Evolutionary conservation across 1,140 invertebrate species (phyloP).

Genomic region (Episyrphus balteatus): DNA sequence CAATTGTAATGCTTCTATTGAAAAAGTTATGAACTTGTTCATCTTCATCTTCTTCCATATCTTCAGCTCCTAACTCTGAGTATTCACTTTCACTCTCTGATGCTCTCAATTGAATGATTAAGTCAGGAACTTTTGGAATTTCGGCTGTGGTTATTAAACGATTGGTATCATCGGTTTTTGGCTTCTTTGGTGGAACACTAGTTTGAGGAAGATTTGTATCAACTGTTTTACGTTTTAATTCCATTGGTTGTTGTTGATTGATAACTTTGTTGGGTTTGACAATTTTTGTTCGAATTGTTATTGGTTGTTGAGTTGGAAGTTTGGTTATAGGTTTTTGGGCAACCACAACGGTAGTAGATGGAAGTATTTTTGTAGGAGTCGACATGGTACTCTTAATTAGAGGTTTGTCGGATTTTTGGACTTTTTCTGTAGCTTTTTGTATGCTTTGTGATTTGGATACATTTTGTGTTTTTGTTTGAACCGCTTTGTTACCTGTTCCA

Average conservation of each 20-base stretch:
- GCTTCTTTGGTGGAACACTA: neutral
- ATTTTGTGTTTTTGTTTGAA: too few relatives aligned
- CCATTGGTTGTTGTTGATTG: conserved; percentile 15
- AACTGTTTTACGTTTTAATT: conserved; percentile 13
- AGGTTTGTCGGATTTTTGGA: too few relatives aligned
- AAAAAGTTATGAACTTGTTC: neutral
- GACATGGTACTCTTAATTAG: too few relatives aligned
- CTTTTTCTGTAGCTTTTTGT: too few relatives aligned
- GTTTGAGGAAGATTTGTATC: neutral
- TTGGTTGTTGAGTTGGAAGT: neutral
- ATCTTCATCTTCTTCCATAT: neutral
- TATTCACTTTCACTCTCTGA: conserved; percentile 19
- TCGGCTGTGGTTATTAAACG: conserved; percentile 23
- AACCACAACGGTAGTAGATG: too few relatives aligned
- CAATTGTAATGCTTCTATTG: neutral
- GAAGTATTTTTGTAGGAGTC: too few relatives aligned
- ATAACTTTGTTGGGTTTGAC: conserved; percentile 33
- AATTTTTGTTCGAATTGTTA: conserved; percentile 15
- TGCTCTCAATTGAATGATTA: conserved; percentile 14
- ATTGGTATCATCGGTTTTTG: conserved; percentile 1
- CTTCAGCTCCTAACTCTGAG: too few relatives aligned
- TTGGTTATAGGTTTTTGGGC: too few relatives aligned
- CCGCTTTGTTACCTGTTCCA: too few relatives aligned
- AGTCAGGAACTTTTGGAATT: conserved; percentile 17
- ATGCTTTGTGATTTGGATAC: too few relatives aligned